These are phyloP conservation scores for Pseudopipra pipra DNA, from an alignment of 2,113 vertebrate genomes.

Conservation along the genomic window DNA sequence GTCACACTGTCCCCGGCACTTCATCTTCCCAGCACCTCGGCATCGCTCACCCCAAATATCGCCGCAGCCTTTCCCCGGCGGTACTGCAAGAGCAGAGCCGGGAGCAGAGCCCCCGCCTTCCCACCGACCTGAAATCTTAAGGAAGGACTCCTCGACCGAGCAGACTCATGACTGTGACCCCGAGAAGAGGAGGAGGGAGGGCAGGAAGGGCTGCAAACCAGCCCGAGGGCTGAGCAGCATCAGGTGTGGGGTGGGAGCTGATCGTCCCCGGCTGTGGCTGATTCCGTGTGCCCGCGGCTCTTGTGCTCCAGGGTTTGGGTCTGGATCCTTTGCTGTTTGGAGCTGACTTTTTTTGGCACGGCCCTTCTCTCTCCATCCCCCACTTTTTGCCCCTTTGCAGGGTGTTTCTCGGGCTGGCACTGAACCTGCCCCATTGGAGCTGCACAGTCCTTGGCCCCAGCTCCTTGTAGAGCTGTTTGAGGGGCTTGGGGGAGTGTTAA, in stretches of 20 bases:
- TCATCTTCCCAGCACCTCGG: accelerated
- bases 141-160: neutral
- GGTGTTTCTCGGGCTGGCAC: accelerated
- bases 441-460: no score
- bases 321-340: no score
- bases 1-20: accelerated
- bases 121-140: accelerated
- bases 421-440: neutral
- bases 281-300: no score
- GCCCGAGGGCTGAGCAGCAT: accelerated
- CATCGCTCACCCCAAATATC: neutral
- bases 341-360: neutral
- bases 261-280: accelerated
- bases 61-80: neutral
- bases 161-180: neutral
- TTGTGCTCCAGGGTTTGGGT: neutral
- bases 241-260: neutral
- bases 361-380: accelerated
- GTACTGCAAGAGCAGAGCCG: accelerated
- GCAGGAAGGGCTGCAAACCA: neutral
- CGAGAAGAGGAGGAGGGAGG: neutral
- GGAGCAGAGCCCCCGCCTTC: neutral
- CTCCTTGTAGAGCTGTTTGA: neutral
- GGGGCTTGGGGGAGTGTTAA: neutral
- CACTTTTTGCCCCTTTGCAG: neutral